These are phyloP conservation scores for Tiaroga cobitis DNA, from an alignment of 2,797 vertebrate genomes.

Conservation along the genomic window DNA sequence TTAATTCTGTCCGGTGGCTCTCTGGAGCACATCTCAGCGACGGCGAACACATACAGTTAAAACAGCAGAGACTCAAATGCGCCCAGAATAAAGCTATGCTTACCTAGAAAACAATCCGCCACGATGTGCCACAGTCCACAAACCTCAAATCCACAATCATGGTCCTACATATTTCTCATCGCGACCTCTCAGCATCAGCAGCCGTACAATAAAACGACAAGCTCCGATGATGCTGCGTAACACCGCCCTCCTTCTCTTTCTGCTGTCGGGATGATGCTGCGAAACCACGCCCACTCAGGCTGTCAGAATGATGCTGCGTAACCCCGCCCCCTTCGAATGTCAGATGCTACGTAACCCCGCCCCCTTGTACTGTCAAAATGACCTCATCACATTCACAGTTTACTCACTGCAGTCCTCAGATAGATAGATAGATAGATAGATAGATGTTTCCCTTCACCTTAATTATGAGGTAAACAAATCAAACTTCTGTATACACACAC, in stretches of 20 bases:
- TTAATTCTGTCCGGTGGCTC: neutral
- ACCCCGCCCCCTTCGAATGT: slow-evolving; percentile 77
- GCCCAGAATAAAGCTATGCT: slow-evolving; percentile 58
- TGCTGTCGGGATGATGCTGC: slow-evolving; percentile 71
- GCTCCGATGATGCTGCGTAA: slow-evolving; percentile 77
- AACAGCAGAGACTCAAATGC: neutral
- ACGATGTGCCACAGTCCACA: slow-evolving; percentile 67
- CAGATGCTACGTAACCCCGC: slow-evolving; percentile 78
- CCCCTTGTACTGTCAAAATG: slow-evolving; percentile 73
- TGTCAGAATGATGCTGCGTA: slow-evolving; percentile 76
- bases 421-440: neutral
- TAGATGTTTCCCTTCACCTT: too few species aligned
- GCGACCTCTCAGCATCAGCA: slow-evolving; percentile 83
- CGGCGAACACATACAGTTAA: neutral
- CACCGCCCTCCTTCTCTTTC: slow-evolving; percentile 75
- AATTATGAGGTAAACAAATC: too few species aligned
- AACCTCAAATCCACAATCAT: slow-evolving; percentile 75
- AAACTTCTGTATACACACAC: too few species aligned
- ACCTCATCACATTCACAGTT: slow-evolving; percentile 68
- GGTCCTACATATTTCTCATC: slow-evolving; percentile 57
- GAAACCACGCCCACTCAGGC: slow-evolving; percentile 78
- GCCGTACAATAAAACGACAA: slow-evolving; percentile 75
- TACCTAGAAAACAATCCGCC: slow-evolving; percentile 74
- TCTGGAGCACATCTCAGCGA: slow-evolving; percentile 1
- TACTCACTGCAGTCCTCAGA: slow-evolving; percentile 63